These are phyloP conservation scores for Pelobates fuscus DNA, from an alignment of 2,113 vertebrate genomes.

Conservation along the genomic window DNA sequence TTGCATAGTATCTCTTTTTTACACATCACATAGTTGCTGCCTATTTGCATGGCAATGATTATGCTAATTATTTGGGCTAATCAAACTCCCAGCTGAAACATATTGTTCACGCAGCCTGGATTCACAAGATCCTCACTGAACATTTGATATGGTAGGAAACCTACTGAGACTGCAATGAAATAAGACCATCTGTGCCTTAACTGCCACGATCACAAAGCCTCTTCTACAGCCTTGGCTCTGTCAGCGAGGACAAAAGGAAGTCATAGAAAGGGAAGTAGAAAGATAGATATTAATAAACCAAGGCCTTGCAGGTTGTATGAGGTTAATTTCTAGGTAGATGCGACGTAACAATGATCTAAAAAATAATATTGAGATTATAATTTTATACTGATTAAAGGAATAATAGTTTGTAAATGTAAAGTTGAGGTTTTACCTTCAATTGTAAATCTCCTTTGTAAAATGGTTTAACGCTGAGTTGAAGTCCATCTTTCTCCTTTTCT, in stretches of 20 bases:
- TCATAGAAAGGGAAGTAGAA: not conserved
- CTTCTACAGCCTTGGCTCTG: slow-evolving; percentile 7
- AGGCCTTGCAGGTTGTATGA: no score
- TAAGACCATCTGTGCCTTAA: slow-evolving; percentile 31
- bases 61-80: slow-evolving; percentile 26
- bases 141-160: slow-evolving; percentile 20
- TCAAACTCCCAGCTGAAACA: not conserved
- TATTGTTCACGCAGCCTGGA: slow-evolving; percentile 4
- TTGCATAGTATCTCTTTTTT: no score
- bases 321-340: no score
- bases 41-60: slow-evolving; percentile 16
- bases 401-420: no score
- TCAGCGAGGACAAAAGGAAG: not conserved
- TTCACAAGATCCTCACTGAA: not conserved
- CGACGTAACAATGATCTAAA: no score
- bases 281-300: no score
- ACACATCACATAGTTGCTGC: not conserved
- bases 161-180: slow-evolving; percentile 22
- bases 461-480: no score
- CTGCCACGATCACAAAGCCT: slow-evolving; percentile 21
- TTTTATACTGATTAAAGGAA: no score
- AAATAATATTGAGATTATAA: no score
- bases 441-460: no score
- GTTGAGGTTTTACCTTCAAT: no score
- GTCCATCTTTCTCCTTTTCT: no score